Conservation (phyloP, 2,113 vertebrate genomes). For the Sapajus apella region DNA sequence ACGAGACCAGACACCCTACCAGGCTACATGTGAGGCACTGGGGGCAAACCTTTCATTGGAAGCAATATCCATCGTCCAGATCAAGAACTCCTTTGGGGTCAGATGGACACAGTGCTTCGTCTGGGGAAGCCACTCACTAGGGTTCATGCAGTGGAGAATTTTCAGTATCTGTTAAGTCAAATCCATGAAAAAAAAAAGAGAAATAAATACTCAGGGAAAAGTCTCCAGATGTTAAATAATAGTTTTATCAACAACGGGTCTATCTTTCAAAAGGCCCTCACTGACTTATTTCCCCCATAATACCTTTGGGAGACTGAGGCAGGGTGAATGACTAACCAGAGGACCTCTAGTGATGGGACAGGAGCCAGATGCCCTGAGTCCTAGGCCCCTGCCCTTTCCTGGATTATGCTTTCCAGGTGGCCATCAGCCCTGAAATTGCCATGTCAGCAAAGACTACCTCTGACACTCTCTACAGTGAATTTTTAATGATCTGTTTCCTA, state of each 20-base stretch:
- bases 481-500: not conserved
- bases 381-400: not conserved
- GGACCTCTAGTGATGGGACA: not conserved
- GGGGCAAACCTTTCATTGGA: slow-evolving; percentile 87
- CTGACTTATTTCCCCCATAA: not conserved
- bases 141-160: slow-evolving; percentile 85
- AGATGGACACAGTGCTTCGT: slow-evolving; percentile 79
- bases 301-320: not conserved
- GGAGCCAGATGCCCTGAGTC: not conserved
- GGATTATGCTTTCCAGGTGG: not conserved
- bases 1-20: rapidly evolving
- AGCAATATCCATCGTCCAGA: slow-evolving; percentile 85
- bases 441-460: not conserved
- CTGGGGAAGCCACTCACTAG: slow-evolving; percentile 84
- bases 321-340: not conserved
- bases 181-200: not conserved
- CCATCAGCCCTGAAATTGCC: not conserved
- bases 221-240: not conserved
- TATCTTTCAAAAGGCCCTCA: slow-evolving; percentile 10
- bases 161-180: slow-evolving; percentile 87
- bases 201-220: not conserved
- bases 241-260: not conserved
- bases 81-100: slow-evolving; percentile 86
- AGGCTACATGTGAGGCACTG: not conserved
- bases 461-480: not conserved